A percentile compares a stretch with the other conserved stretches of the same genome.
These are phyloP conservation scores for Maniola jurtina DNA, from an alignment of 1,140 invertebrate species.

Conservation along the genomic window DNA sequence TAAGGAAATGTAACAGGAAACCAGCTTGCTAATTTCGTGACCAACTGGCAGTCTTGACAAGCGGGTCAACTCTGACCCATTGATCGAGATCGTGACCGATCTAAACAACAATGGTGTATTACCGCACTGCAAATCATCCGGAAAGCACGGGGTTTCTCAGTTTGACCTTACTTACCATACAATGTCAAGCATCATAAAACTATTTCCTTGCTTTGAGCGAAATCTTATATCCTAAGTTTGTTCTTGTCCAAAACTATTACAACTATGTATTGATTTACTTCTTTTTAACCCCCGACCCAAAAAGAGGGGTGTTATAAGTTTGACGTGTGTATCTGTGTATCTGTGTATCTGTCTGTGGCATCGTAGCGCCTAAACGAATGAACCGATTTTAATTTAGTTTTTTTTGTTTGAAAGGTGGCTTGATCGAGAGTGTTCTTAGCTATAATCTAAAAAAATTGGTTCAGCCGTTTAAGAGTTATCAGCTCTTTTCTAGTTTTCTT, in stretches of 20 bases:
- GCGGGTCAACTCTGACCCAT: constrained; percentile 51
- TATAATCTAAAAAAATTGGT: too few species aligned
- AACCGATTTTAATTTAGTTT: too few species aligned
- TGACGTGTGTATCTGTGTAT: too few species aligned
- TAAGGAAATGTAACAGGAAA: not conserved
- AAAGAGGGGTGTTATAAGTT: too few species aligned
- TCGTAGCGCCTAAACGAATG: too few species aligned
- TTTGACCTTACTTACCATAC: constrained; percentile 45
- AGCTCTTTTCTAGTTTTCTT: too few species aligned
- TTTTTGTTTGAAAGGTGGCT: too few species aligned
- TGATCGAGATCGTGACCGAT: constrained; percentile 57
- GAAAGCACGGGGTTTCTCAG: constrained; percentile 41
- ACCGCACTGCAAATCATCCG: constrained; percentile 45
- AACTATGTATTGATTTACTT: too few species aligned
- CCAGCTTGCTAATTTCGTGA: constrained; percentile 29
- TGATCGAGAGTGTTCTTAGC: too few species aligned
- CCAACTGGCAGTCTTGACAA: constrained; percentile 37
- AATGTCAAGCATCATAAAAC: constrained; percentile 44
- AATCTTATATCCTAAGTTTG: not conserved
- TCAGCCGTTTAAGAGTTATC: too few species aligned
- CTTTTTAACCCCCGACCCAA: too few species aligned
- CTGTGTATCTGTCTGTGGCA: too few species aligned
- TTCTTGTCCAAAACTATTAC: not conserved
- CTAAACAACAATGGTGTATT: constrained; percentile 44
- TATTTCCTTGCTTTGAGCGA: constrained; percentile 9